Conservation (phyloP, 2,888 invertebrate species). For the Melanostoma mellinum region DNA sequence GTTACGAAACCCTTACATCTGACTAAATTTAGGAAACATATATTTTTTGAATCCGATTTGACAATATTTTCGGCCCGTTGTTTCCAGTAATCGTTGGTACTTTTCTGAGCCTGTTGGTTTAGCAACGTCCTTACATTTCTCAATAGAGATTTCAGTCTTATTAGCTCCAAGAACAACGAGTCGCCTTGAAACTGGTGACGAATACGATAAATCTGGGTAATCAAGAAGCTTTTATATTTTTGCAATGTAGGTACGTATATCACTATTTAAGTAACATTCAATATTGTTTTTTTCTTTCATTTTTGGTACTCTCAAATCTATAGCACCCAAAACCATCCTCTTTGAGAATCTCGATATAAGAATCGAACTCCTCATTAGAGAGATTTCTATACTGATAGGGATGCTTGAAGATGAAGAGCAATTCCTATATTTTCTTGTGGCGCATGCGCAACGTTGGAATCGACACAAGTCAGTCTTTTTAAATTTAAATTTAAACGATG, state of each 20-base stretch:
- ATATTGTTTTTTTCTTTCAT: conserved; percentile 5
- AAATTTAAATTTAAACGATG: conserved; percentile 19
- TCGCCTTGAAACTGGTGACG: too few relatives aligned
- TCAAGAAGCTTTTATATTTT: conserved; percentile 1
- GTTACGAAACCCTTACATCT: too few relatives aligned
- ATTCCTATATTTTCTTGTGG: conserved; percentile 5
- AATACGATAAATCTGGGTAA: too few relatives aligned
- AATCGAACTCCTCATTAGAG: too few relatives aligned
- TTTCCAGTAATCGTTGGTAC: too few relatives aligned
- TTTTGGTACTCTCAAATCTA: conserved; percentile 4
- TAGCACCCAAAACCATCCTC: background rate
- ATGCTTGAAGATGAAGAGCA: background rate
- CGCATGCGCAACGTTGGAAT: conserved; percentile 22
- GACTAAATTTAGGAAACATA: too few relatives aligned
- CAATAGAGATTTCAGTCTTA: too few relatives aligned
- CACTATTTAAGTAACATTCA: background rate
- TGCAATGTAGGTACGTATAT: background rate
- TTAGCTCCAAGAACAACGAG: too few relatives aligned
- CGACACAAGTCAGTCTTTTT: conserved; percentile 13
- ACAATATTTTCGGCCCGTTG: too few relatives aligned
- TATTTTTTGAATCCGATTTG: too few relatives aligned
- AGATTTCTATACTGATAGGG: conserved; percentile 10
- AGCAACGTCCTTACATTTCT: too few relatives aligned
- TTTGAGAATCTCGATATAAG: background rate
- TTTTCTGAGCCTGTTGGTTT: too few relatives aligned